Evolutionary conservation across 2,113 vertebrate species (phyloP).

Genomic region (Pycnonotus jocosus): DNA sequence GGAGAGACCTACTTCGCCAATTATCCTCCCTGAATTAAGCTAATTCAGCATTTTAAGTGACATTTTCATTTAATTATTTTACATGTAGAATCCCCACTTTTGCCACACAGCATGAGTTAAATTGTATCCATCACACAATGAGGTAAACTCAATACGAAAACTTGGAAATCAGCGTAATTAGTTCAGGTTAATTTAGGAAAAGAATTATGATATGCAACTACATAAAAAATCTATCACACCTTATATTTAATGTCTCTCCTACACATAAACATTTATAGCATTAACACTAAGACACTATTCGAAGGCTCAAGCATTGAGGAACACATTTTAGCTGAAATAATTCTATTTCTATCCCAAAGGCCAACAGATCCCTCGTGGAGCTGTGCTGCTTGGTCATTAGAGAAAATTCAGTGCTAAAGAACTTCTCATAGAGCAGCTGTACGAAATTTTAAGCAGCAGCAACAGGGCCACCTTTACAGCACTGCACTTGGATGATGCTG

Average conservation of each 20-base stretch:
- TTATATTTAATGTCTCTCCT: not conserved
- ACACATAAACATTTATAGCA: not conserved
- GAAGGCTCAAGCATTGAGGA: not conserved
- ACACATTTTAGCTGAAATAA: not conserved
- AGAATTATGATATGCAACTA: not conserved
- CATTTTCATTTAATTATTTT: not conserved
- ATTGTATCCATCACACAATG: not conserved
- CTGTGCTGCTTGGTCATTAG: not conserved
- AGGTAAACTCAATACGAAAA: not conserved
- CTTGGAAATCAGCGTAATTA: not conserved
- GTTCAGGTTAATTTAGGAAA: not conserved
- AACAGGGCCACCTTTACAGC: not conserved
- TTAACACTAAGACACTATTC: not conserved
- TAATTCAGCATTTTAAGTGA: not conserved
- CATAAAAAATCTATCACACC: not conserved
- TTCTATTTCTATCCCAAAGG: not conserved
- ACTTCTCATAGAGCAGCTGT: not conserved
- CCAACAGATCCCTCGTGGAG: not conserved
- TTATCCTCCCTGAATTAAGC: not conserved
- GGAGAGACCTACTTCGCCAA: not conserved
- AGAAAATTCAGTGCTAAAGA: not conserved
- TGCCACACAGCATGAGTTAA: not conserved
- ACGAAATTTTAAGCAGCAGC: not conserved
- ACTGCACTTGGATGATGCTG: not conserved
- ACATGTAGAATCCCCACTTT: not conserved